Evolutionary conservation across 1,140 invertebrate genomes (phyloP).

Genomic region (Camponotus pennsylvanicus): DNA sequence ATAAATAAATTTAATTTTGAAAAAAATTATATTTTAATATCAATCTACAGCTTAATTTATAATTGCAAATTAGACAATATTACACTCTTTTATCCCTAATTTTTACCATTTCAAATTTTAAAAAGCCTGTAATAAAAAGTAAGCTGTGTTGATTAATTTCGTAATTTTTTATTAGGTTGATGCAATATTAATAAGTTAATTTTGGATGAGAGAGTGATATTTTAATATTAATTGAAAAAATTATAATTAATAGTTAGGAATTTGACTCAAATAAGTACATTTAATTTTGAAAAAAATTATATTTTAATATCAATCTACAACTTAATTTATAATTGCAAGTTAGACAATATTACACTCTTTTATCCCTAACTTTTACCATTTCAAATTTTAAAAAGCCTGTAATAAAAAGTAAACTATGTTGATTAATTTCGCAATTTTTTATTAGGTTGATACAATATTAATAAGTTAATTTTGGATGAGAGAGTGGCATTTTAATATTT

Average conservation of each 20-base stretch:
- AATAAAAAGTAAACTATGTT: background rate
- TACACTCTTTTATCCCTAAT: background rate
- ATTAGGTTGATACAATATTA: background rate
- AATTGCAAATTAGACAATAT: background rate
- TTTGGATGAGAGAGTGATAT: too few species aligned
- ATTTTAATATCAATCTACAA: background rate
- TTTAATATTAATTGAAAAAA: background rate
- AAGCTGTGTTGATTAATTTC: background rate
- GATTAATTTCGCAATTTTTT: background rate
- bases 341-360: background rate
- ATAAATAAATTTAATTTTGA: background rate
- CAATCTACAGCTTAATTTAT: background rate
- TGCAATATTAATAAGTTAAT: too few species aligned
- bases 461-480: too few species aligned
- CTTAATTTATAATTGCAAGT: background rate
- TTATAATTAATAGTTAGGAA: too few species aligned
- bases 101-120: too few species aligned
- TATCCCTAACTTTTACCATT: background rate
- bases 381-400: background rate
- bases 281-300: background rate
- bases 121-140: background rate
- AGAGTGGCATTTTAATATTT: background rate
- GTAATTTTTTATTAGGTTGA: background rate
- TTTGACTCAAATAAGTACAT: background rate
- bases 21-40: constrained; percentile 5